Base-by-base conservation (phyloP, 2,797 vertebrate species). In the Cheirogaleus major region DNA sequence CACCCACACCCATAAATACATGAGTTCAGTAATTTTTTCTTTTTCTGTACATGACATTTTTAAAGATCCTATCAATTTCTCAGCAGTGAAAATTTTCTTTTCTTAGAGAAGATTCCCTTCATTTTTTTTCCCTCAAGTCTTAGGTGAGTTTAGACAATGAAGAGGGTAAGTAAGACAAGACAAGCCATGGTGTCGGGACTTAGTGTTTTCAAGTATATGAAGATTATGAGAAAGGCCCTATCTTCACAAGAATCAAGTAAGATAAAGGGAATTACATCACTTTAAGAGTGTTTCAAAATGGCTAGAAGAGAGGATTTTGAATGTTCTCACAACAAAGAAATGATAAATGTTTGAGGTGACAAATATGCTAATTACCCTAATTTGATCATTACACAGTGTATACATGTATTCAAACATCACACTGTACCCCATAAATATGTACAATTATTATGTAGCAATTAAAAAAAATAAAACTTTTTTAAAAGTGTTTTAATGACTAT, bases 11-110 rank as follows among this genome's bases (percentile, higher is more conserved):
- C 18, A 32, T 11, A 48, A 32, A n/a, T 52, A n/a, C 35, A 25
- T 15, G 43, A 63, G 52, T 72, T 91, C 13, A 76, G 7, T 48
- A 88, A 52, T 61, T 78, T 52, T 38, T 55, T 35, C 1, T 8
- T 81, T 82, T 89, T 81, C 45, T 91, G 27, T 73, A n/a, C 55
- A 52, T 73, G 63, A 67, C 9, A 43, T 10, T 94, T 94, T 95
- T 84, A 75, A 88, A 95, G 13, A 84, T 59, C 48, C 72, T 79
- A 69, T 79, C 70, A 59, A 9, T 78, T 94, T 78, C 41, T 96
- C 61, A 85, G 32, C 32, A 88, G 81, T 55, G 30, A 88, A 91
- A 79, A 8, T 32, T 55, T 88, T 75, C 22, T 45, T 82, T 91
- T 67, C 48, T 91, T 50, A 48, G 14, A 81, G 13, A 81, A 88